Conservation (phyloP, 2,113 vertebrate species). For the Solenodon paradoxus region DNA sequence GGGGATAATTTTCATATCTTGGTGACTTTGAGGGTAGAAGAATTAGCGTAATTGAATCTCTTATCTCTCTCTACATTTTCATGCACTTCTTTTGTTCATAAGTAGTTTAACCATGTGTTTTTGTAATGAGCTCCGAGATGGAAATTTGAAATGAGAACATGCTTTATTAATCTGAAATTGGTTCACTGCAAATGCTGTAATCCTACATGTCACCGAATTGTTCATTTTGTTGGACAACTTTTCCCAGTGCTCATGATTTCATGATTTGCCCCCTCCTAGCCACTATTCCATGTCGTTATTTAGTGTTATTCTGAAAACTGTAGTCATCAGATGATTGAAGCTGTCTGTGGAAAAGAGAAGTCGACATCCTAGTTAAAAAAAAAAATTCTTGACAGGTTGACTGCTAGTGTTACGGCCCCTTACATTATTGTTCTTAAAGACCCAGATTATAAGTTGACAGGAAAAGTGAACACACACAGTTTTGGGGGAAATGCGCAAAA, state of each 20-base stretch:
- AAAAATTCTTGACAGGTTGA: background rate
- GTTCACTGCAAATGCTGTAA: background rate
- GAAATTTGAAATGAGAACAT: background rate
- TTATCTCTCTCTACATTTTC: background rate
- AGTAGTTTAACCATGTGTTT: constrained; percentile 8
- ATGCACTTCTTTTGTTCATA: constrained; percentile 22
- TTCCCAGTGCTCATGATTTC: background rate
- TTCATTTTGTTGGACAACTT: background rate
- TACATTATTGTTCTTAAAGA: background rate
- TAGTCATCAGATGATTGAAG: constrained; percentile 23
- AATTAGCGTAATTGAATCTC: background rate
- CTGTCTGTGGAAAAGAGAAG: background rate
- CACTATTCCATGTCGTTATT: background rate
- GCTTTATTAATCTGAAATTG: constrained; percentile 5
- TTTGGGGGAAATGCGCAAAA: background rate
- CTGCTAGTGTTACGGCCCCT: background rate
- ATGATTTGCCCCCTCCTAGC: background rate
- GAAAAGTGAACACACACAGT: background rate
- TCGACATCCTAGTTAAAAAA: background rate
- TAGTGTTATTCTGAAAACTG: background rate
- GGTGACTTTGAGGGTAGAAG: background rate
- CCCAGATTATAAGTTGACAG: constrained; percentile 4
- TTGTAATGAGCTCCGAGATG: background rate
- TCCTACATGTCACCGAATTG: background rate
- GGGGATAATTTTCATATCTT: background rate